Base-by-base conservation (phyloP, 2,797 vertebrate genomes). In the Cryptoprocta ferox region DNA sequence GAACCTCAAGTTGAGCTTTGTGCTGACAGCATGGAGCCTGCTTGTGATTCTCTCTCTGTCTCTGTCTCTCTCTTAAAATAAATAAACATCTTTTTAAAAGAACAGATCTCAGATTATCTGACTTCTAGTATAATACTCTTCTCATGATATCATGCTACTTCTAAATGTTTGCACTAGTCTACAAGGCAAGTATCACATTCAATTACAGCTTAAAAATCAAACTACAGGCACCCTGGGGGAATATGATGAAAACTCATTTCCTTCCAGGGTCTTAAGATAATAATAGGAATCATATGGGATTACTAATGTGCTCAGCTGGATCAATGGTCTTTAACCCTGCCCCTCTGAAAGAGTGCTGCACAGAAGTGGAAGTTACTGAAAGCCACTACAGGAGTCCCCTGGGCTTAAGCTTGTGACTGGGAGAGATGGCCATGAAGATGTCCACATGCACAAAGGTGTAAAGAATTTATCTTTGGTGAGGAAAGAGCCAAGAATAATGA, bases 181-280 rank as follows among this genome's bases (percentile, higher is more conserved):
- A 3, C 11, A 81, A 92, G 12, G 59, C 59, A 94, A 90, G 15
- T 48, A 32, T 56, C 37, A 86, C n/a, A 50, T 32, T 92, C 6
- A 82, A 75, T 56, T 85, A 91, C 1, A 93, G 30, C n/a, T 61
- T 63, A 71, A 78, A 88, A 91, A n/a, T 50, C 56, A 96, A 95
- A 84, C 15, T 26, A 15, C 4, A 78, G 73, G 24, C 61, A 88
- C 50, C 61, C 24, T 82, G 18, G 63, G 13, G 30, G 37, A 88
- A 71, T 42, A 45, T 35, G 48, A 82, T 83, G 50, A 86, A 84
- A 86, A 75, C 13, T 59, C 39, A 92, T 53, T 95, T 89, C 28
- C 28, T 75, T 53, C 45, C 71, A 53, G 16, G 28, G 19, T 85
- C 37, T 80, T 75, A 80, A 53, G 19, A 42, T 79, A 7, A 68